These are phyloP conservation scores for Apotomis betuletana DNA, from an alignment of 2,888 invertebrate genomes.

Conservation along the genomic window DNA sequence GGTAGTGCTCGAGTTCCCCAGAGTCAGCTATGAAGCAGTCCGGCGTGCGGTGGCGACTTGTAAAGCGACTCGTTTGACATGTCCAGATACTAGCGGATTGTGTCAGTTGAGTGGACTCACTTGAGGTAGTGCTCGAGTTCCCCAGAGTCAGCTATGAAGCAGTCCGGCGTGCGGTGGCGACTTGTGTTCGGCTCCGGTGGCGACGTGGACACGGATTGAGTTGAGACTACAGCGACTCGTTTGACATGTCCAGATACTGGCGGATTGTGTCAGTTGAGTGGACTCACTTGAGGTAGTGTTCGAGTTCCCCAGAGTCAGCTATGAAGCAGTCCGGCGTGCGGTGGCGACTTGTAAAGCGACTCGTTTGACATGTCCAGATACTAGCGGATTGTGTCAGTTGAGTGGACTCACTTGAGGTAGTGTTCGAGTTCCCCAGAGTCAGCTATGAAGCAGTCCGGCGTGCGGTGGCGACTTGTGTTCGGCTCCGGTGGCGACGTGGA, in stretches of 20 bases:
- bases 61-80: no score
- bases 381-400: no score
- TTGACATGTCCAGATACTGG: neutral
- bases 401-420: slow-evolving; percentile 25
- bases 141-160: slow-evolving; percentile 24
- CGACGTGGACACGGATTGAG: no score
- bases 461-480: neutral
- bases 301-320: no score
- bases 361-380: no score
- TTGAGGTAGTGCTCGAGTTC: slow-evolving; percentile 24
- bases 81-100: no score
- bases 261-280: no score
- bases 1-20: slow-evolving; percentile 18
- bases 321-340: no score
- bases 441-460: slow-evolving; percentile 30
- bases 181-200: neutral
- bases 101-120: slow-evolving; percentile 6
- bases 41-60: slow-evolving; percentile 1
- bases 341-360: no score
- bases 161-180: slow-evolving; percentile 14
- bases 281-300: no score
- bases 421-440: slow-evolving; percentile 18
- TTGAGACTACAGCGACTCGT: slow-evolving; percentile 6
- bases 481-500: no score
- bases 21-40: slow-evolving; percentile 32